These are phyloP conservation scores for Trichechus manatus DNA, from an alignment of 2,113 vertebrate species.

Conservation along the genomic window DNA sequence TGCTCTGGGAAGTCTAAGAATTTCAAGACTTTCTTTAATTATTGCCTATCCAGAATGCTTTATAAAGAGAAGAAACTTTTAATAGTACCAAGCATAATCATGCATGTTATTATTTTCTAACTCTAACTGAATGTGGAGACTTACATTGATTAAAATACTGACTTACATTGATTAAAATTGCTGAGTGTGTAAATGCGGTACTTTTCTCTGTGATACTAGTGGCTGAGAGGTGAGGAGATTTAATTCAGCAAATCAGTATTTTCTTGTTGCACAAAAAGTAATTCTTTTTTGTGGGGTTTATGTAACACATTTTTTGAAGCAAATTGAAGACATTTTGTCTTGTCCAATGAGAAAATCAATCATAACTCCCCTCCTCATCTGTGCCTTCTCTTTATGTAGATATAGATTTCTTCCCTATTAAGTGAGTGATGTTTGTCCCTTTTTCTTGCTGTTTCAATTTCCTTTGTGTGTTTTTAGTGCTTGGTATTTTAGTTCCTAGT, in stretches of 20 bases:
- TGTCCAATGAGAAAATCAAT: neutral
- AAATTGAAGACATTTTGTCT: neutral
- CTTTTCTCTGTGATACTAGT: neutral
- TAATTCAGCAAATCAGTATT: neutral
- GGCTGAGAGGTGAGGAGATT: neutral
- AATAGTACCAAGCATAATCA: neutral
- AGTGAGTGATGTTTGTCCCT: neutral
- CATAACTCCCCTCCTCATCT: neutral
- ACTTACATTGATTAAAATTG: neutral
- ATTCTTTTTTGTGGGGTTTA: slow-evolving; percentile 33
- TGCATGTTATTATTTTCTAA: neutral
- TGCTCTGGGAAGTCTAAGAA: neutral
- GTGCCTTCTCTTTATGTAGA: neutral
- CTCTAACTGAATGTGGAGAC: neutral
- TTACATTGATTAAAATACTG: neutral
- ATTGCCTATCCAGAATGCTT: neutral
- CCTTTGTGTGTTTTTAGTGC: neutral
- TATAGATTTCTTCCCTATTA: neutral
- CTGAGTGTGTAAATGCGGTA: neutral
- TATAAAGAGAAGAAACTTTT: neutral
- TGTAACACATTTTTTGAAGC: neutral
- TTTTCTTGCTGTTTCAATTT: neutral
- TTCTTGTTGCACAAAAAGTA: neutral
- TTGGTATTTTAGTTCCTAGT: neutral
- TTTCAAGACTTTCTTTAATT: neutral